A percentile compares a stretch with the other conserved stretches of the same genome.
phyloP scores from a whole-genome alignment of 2,888 invertebrate species.

The Lasioglossum leucozonium region DNA sequence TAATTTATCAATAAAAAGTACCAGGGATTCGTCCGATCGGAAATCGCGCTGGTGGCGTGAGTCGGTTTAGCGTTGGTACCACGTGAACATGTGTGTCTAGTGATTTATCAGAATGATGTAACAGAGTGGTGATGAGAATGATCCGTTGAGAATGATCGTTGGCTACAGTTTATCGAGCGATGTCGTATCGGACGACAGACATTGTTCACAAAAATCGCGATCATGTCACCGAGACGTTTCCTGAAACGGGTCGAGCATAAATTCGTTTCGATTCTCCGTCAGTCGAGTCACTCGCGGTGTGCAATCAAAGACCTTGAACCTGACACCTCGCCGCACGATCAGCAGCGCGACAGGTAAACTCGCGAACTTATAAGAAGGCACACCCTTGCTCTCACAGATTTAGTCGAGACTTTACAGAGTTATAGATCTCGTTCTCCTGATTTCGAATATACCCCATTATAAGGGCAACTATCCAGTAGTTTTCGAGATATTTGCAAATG shows the following conservation, averaged over 20 bases:
- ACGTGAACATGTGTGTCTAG: conserved; percentile 33
- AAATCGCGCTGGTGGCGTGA: not conserved
- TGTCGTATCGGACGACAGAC: conserved; percentile 31
- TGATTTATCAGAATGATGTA: conserved; percentile 40
- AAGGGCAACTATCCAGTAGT: no score
- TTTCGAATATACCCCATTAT: no score
- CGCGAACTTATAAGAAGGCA: no score
- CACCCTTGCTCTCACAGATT: no score
- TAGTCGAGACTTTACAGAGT: no score
- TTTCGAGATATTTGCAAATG: no score
- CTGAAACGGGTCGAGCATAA: conserved; percentile 41
- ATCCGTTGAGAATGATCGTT: conserved; percentile 6
- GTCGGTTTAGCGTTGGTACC: conserved; percentile 5
- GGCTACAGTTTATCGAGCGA: conserved; percentile 52
- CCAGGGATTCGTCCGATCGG: not conserved
- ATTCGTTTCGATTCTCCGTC: conserved; percentile 33
- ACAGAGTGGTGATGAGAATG: conserved; percentile 25
- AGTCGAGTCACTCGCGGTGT: conserved; percentile 34
- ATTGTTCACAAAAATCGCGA: conserved; percentile 28
- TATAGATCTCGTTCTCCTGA: no score
- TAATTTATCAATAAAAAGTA: not conserved
- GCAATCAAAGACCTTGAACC: conserved; percentile 45
- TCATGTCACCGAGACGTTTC: conserved; percentile 56
- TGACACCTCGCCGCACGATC: conserved; percentile 37
- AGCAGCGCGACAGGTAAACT: conserved; percentile 55